Evolutionary conservation across 2,888 invertebrate genomes (phyloP).

Genomic region (Lamellibrachia satsuma): DNA sequence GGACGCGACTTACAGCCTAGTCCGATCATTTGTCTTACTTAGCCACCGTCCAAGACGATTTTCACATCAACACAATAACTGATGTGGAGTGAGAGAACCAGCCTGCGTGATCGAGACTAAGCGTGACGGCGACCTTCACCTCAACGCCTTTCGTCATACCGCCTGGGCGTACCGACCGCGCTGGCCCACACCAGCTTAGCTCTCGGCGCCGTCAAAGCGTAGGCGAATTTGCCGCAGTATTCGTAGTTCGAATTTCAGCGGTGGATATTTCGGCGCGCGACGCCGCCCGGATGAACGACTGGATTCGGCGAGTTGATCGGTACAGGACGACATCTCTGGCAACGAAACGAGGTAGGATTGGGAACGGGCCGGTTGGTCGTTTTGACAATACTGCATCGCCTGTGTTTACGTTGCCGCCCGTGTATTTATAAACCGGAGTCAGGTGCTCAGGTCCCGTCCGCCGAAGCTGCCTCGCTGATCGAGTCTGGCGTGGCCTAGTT

Average conservation of each 20-base stretch:
- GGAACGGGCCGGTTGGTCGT: not conserved
- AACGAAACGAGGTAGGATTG: not conserved
- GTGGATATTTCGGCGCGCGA: conserved; percentile 10
- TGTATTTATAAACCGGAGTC: not conserved
- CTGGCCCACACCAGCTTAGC: not conserved
- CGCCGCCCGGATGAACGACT: not conserved
- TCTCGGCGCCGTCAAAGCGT: not conserved
- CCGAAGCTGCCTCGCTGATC: not conserved
- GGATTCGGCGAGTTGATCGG: conserved; percentile 1
- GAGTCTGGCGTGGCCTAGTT: not conserved
- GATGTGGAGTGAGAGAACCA: not conserved
- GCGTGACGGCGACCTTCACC: conserved; percentile 17
- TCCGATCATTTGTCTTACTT: not conserved
- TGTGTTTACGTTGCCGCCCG: not conserved
- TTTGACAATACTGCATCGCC: not conserved
- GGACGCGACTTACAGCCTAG: too few species aligned
- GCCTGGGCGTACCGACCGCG: not conserved
- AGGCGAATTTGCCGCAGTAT: not conserved
- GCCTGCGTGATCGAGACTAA: not conserved
- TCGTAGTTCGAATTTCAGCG: not conserved
- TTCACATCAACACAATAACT: not conserved
- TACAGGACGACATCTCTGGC: not conserved
- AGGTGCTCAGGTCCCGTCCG: not conserved
- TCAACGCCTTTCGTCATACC: not conserved
- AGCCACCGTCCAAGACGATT: not conserved